Evolutionary conservation across 2,797 vertebrate genomes (phyloP).

Genomic region (Xiphorhynchus erythropygius): DNA sequence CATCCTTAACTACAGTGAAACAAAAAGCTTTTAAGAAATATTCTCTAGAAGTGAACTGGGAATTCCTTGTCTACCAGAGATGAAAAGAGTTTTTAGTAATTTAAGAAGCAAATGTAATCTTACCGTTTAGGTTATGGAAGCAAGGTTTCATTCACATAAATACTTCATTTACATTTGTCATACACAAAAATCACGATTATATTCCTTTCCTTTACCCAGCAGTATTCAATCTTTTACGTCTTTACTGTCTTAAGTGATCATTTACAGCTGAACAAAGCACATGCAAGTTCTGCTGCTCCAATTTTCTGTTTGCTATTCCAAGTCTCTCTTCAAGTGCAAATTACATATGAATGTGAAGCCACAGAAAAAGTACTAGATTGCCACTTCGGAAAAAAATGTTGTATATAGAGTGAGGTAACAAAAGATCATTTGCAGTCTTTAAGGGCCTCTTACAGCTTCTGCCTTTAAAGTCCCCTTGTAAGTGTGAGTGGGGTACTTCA

Average conservation of each 20-base stretch:
- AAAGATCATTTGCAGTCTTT: not conserved
- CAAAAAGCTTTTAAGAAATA: not conserved
- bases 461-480: not conserved
- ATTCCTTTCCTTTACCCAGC: not conserved
- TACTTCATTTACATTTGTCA: not conserved
- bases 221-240: not conserved
- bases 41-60: not conserved
- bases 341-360: not conserved
- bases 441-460: not conserved
- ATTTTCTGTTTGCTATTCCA: not conserved
- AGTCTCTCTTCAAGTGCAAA: not conserved
- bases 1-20: not conserved
- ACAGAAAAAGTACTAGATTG: not conserved
- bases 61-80: not conserved
- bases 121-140: not conserved
- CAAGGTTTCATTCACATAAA: slow-evolving; percentile 4
- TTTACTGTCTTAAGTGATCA: not conserved
- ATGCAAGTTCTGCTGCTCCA: not conserved
- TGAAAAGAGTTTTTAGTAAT: not conserved
- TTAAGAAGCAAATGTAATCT: not conserved
- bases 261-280: not conserved
- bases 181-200: not conserved
- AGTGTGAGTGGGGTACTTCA: not conserved
- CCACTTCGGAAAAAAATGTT: not conserved
- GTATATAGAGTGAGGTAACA: not conserved